Percentiles rank a stretch among this genome's conserved stretches.
Conservation (phyloP, 1,140 invertebrate species). For the Planococcus citri region DNA sequence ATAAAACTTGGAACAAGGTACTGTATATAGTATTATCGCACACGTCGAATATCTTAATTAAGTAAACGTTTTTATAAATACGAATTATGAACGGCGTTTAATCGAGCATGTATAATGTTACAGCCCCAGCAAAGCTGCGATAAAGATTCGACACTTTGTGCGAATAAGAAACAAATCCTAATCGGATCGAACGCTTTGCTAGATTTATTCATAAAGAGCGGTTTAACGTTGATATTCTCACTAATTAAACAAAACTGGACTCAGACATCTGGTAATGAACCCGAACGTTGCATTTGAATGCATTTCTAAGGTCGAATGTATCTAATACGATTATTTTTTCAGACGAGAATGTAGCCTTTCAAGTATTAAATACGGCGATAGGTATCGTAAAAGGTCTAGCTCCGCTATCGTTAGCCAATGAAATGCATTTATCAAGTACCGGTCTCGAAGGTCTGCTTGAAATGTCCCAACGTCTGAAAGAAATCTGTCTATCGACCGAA, state of each 20-base stretch:
- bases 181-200: slow-evolving; percentile 44
- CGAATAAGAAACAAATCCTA: background rate
- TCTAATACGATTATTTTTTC: background rate
- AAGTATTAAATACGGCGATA: slow-evolving; percentile 45
- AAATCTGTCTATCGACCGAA: slow-evolving; percentile 37
- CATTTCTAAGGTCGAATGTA: background rate
- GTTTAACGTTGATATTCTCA: slow-evolving; percentile 47
- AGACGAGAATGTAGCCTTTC: slow-evolving; percentile 23
- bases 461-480: slow-evolving; percentile 42
- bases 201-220: slow-evolving; percentile 50
- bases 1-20: slow-evolving; percentile 15
- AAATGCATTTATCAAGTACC: slow-evolving; percentile 42
- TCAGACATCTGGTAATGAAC: slow-evolving; percentile 24
- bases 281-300: background rate
- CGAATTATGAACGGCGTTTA: too few relatives aligned
- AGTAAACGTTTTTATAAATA: background rate
- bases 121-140: background rate
- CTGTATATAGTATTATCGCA: too few relatives aligned
- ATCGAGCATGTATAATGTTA: background rate
- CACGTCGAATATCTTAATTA: background rate
- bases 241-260: slow-evolving; percentile 48
- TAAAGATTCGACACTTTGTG: background rate
- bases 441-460: slow-evolving; percentile 43
- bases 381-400: slow-evolving; percentile 44
- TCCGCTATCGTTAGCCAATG: slow-evolving; percentile 46